A percentile compares a stretch with the other conserved stretches of the same genome.
These are phyloP conservation scores for Solenopsis fugax DNA, from an alignment of 1,140 invertebrate species.

Conservation along the genomic window DNA sequence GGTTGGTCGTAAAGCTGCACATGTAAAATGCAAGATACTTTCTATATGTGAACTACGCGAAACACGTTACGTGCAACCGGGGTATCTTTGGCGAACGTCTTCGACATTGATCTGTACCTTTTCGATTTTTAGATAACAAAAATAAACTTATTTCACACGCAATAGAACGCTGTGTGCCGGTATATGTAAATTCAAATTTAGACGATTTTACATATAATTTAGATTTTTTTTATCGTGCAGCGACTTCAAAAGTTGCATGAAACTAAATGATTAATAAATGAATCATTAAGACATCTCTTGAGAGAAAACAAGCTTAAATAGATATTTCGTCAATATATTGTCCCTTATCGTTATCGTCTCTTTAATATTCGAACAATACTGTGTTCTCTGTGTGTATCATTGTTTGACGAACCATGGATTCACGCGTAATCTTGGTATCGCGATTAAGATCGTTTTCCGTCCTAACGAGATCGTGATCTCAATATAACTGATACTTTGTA, in stretches of 20 bases:
- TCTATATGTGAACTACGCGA: neutral
- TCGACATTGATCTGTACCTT: constrained; percentile 10
- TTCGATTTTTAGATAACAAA: neutral
- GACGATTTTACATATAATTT: neutral
- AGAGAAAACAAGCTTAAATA: neutral
- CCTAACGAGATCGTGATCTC: neutral
- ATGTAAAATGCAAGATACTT: constrained; percentile 40
- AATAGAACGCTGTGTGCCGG: neutral
- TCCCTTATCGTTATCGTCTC: constrained; percentile 62
- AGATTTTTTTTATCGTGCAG: neutral
- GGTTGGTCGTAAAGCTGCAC: constrained; percentile 21
- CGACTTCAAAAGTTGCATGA: neutral
- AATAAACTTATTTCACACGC: neutral
- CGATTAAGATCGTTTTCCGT: neutral
- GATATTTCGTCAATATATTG: constrained; percentile 18
- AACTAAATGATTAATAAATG: neutral
- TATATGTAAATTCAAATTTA: neutral
- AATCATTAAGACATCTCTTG: constrained; percentile 33
- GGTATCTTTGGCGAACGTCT: constrained; percentile 16
- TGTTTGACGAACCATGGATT: constrained; percentile 21
- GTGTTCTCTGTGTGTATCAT: constrained; percentile 17
- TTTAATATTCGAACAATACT: neutral
- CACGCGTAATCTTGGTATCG: constrained; percentile 1
- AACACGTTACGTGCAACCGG: neutral
- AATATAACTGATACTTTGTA: constrained; percentile 16